Evolutionary conservation across 2,888 invertebrate species (phyloP).

Genomic region (Acleris emargana): DNA sequence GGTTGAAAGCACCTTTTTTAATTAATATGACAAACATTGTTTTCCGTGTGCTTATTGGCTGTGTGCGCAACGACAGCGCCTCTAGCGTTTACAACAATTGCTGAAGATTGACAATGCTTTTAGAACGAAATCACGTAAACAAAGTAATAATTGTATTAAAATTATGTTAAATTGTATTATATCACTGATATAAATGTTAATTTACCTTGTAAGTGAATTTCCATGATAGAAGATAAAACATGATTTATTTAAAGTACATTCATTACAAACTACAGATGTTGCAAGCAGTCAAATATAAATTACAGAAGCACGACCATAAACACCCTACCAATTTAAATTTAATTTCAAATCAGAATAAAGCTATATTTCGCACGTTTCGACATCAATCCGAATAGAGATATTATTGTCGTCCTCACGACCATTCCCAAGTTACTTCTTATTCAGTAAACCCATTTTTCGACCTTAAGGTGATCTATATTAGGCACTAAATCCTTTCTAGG

Average conservation of each 20-base stretch:
- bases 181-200: too few species aligned
- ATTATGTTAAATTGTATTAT: too few species aligned
- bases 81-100: too few species aligned
- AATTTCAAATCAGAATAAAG: conserved; percentile 42
- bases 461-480: background rate
- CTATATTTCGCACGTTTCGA: conserved; percentile 45
- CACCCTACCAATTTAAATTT: conserved; percentile 42
- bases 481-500: background rate
- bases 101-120: too few species aligned
- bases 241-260: background rate
- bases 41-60: too few species aligned
- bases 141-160: too few species aligned
- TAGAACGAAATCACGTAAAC: too few species aligned
- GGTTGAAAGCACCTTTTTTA: too few species aligned
- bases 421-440: background rate
- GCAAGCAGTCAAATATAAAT: conserved; percentile 13
- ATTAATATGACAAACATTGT: too few species aligned
- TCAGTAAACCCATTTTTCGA: background rate
- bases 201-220: too few species aligned
- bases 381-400: conserved; percentile 51
- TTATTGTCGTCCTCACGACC: conserved; percentile 33
- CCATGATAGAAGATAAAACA: too few species aligned
- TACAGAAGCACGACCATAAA: conserved; percentile 26
- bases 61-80: too few species aligned
- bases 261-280: background rate